Base-by-base conservation (phyloP, 1,140 invertebrate species). In the Anthonomus grandis region DNA sequence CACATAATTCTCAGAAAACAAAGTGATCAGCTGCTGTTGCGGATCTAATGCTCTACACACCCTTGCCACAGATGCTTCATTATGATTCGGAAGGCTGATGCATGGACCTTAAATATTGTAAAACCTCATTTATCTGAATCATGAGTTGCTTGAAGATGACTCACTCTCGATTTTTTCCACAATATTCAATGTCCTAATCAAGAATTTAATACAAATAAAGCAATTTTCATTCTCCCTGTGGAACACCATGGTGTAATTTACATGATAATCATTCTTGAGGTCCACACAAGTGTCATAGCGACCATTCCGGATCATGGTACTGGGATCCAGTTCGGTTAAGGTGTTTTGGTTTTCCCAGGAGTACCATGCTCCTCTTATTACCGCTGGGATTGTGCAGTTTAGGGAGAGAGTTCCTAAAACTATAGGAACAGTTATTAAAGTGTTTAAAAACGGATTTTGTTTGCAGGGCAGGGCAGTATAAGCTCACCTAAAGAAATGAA, bases 1-100 rank as follows among this genome's bases (percentile, higher is more conserved):
- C 9, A 90, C 84, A 74, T 87, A 91, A 78, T 93, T 95, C 68
- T 93, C 90, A 27, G 89, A 89, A 70, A 95, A 96, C 45, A 95
- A 76, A 38, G 92, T 94, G 39, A 90, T 84, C 0, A 92, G 73
- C 65, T 91, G 86, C 66, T 93, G 89, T 70, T 93, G 85, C 13
- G 80, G 75, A 57, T 85, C 83, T 25, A 95, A 74, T 37, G 79
- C 81, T 57, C 73, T 74, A 67, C 92, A 96, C 1, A 94, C 86
- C 70, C 83, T 83, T 42, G 88, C 81, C 2, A 93, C 79, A 3
- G 84, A 83, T 21, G 89, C 86, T 63, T 83, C 41, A 23, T 46
- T 78, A 50, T 84, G 78, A 34, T 78, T 76, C 4, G 77, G 75
- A 23, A 91, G 70, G 65, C 83, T 85, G 0, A 92, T 82, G 74